phyloP scores from a whole-genome alignment of 2,888 invertebrate genomes.

The Ormyrus rosae region DNA sequence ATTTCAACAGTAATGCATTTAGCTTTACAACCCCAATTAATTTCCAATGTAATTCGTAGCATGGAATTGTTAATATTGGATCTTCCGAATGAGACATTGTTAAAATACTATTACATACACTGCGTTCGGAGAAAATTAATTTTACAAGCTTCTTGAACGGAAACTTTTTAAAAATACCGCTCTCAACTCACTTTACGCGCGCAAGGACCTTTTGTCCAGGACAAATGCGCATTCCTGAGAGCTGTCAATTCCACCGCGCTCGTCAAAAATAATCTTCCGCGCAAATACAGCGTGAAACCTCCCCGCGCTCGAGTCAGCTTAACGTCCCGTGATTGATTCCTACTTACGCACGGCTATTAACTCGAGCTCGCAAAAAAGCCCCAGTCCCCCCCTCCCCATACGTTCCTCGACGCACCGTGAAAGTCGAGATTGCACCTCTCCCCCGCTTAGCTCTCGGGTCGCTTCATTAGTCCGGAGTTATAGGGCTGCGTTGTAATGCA shows the following conservation, averaged over 20 bases:
- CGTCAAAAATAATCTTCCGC: constrained; percentile 31
- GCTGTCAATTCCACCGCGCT: neutral
- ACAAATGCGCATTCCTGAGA: no score
- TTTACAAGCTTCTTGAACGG: no score
- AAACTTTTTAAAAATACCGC: no score
- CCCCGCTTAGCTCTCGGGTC: constrained; percentile 42
- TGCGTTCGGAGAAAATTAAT: no score
- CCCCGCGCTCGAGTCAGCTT: neutral
- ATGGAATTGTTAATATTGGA: no score
- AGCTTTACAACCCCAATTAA: no score
- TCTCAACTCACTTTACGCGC: no score
- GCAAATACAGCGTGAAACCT: constrained; percentile 37
- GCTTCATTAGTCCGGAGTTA: constrained; percentile 62
- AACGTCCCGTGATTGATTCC: constrained; percentile 41
- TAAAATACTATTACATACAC: no score
- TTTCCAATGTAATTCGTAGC: no score
- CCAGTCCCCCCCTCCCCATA: neutral
- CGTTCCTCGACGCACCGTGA: neutral
- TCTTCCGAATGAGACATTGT: no score
- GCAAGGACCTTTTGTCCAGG: no score
- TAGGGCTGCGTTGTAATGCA: constrained; percentile 59
- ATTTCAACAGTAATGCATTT: no score
- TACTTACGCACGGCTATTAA: neutral
- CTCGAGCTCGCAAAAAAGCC: neutral
- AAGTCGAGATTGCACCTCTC: constrained; percentile 18